Evolutionary conservation across 2,113 vertebrate genomes (phyloP), one percentile per base, ranked within the genome.

Genomic region (Erythrocebus patas): DNA sequence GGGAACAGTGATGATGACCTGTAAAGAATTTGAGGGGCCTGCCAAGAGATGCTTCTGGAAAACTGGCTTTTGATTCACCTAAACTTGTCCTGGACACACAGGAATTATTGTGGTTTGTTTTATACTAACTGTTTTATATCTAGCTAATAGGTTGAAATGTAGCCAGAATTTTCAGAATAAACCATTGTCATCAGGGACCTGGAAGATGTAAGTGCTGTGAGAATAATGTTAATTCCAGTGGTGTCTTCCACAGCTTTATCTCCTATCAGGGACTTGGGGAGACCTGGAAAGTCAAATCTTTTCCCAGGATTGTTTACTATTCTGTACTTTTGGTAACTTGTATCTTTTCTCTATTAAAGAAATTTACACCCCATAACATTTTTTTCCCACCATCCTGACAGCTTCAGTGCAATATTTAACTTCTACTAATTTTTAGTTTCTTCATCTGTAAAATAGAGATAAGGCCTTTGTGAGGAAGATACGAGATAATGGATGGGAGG

Each of bases 21-120:
- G 4, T 50, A 57, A 81, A 85, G 12, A 23, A 91, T 79, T 72
- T 82, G 81, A 93, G 43, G 25, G 48, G 0, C 55, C 40, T 93
- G 25, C 78, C 72, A 84, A 22, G 61, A 88, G 18, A 55, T 22
- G 92, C 6, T 68, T 20, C 38, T 68, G 32, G 9, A 91, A 89
- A 94, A 79, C 35, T 73, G 25, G 30, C 18, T 91, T 87, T 95
- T 93, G 30, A 66, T 93, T 97, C 11, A 68, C 40, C 48, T 88
- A 82, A 68, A 73, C 14, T 91, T 81, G 20, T 66, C 78, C 72
- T 40, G 8, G 52, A 84, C 45, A 75, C 7, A 45, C 8, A 84
- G 32, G 16, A 91, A 82, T 96, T 35, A 73, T 55, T 91, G 80
- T 96, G 6, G 2, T 32, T 91, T 95, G 55, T 91, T 93, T 82